A percentile compares a stretch with the other conserved stretches of the same genome.
These are phyloP conservation scores for Seladonia tumulorum DNA, from an alignment of 2,888 invertebrate genomes.

Conservation along the genomic window DNA sequence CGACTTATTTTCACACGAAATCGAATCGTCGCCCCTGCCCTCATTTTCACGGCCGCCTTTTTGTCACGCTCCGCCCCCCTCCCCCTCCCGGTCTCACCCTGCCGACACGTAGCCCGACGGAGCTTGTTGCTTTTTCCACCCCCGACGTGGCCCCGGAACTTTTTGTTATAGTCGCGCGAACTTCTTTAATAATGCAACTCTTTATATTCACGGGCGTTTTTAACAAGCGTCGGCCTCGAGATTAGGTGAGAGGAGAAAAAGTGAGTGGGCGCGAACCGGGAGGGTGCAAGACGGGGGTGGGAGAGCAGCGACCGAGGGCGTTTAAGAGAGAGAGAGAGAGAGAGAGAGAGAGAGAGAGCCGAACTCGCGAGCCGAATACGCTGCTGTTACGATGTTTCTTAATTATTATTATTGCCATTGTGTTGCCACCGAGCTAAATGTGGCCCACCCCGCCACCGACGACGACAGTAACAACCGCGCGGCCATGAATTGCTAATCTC, in stretches of 20 bases:
- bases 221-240: conserved; percentile 82
- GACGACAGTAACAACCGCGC: conserved; percentile 81
- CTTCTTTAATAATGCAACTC: conserved; percentile 85
- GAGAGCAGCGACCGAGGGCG: conserved; percentile 13
- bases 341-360: not conserved
- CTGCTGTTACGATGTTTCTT: conserved; percentile 83
- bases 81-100: conserved; percentile 49
- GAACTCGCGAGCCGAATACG: conserved; percentile 77
- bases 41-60: conserved; percentile 50
- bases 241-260: conserved; percentile 76
- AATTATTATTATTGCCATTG: conserved; percentile 84
- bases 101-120: conserved; percentile 44
- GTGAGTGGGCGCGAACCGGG: conserved; percentile 46
- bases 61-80: conserved; percentile 54
- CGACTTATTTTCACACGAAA: conserved; percentile 29
- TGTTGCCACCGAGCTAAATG: conserved; percentile 79
- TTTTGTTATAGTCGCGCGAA: conserved; percentile 83
- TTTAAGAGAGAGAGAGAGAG: conserved; percentile 22
- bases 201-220: conserved; percentile 85
- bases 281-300: conserved; percentile 26
- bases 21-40: conserved; percentile 49
- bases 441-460: conserved; percentile 70
- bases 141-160: conserved; percentile 75
- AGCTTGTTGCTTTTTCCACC: conserved; percentile 75
- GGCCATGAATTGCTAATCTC: conserved; percentile 84